These are phyloP conservation scores for Sebastes taczanowskii DNA, from an alignment of 2,797 vertebrate genomes.

Conservation along the genomic window DNA sequence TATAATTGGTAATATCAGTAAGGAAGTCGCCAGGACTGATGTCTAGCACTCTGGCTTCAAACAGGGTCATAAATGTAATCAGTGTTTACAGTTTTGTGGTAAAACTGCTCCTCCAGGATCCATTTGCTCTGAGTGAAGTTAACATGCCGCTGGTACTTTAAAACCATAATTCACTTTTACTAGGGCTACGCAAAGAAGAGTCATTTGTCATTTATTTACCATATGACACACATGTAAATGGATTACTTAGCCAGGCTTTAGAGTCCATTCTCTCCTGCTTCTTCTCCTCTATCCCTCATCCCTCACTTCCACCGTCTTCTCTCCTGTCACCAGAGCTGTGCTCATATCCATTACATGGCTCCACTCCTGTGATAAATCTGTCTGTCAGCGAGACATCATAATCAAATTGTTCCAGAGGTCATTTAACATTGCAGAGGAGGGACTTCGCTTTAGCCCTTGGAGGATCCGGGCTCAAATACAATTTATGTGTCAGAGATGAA, in stretches of 20 bases:
- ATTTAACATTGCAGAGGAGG: constrained; percentile 85
- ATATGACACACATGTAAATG: constrained; percentile 67
- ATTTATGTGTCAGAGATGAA: constrained; percentile 86
- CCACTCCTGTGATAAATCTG: constrained; percentile 81
- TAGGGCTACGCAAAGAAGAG: constrained; percentile 24
- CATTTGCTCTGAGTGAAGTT: constrained; percentile 62
- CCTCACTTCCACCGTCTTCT: constrained; percentile 52
- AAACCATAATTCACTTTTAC: constrained; percentile 61
- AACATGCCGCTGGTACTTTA: constrained; percentile 51
- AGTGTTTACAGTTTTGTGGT: constrained; percentile 66
- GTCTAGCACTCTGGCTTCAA: constrained; percentile 28
- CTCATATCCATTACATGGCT: constrained; percentile 82
- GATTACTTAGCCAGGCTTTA: constrained; percentile 64
- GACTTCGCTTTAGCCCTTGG: constrained; percentile 78
- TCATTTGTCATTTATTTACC: constrained; percentile 74
- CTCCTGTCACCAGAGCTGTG: constrained; percentile 65
- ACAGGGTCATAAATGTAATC: constrained; percentile 65
- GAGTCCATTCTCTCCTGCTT: constrained; percentile 53
- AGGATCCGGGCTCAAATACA: constrained; percentile 81
- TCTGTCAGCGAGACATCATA: constrained; percentile 85
- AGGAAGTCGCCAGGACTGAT: constrained; percentile 37
- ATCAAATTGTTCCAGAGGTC: constrained; percentile 89
- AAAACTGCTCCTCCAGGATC: constrained; percentile 68
- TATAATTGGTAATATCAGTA: constrained; percentile 38
- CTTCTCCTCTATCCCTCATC: constrained; percentile 42